Evolutionary conservation across 2,113 vertebrate genomes (phyloP).

Genomic region (Cebidichthys violaceus): DNA sequence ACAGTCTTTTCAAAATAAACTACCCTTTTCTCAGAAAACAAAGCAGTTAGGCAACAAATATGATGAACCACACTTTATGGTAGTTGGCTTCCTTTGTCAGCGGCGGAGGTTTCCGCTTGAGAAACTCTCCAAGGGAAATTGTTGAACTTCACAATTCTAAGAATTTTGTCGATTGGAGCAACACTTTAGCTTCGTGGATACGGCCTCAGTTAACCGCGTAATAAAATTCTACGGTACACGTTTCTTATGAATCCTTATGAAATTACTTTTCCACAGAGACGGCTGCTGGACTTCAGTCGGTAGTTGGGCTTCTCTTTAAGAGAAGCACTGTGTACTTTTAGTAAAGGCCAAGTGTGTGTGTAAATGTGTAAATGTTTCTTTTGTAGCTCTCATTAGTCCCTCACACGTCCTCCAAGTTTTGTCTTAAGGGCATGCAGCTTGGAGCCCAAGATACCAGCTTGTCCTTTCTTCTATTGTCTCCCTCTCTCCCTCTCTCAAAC

Average conservation of each 20-base stretch:
- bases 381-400: conserved; percentile 39
- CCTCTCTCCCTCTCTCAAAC: conserved; percentile 11
- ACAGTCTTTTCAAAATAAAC: not conserved
- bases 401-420: conserved; percentile 53
- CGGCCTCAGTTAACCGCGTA: not conserved
- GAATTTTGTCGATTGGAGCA: not conserved
- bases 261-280: conserved; percentile 18
- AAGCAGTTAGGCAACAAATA: not conserved
- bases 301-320: conserved; percentile 18
- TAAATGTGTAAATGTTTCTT: conserved; percentile 52
- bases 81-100: not conserved
- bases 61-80: not conserved
- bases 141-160: not conserved
- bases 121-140: not conserved
- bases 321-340: conserved; percentile 45
- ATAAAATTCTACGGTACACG: not conserved
- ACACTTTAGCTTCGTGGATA: not conserved
- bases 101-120: not conserved
- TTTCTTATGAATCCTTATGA: conserved; percentile 5
- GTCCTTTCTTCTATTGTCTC: not conserved
- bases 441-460: conserved; percentile 19
- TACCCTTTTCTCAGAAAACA: not conserved
- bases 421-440: conserved; percentile 35
- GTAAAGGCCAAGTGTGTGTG: conserved; percentile 23
- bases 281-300: not conserved